These are phyloP conservation scores for Aegypius monachus DNA, from an alignment of 2,113 vertebrate genomes.

Conservation along the genomic window DNA sequence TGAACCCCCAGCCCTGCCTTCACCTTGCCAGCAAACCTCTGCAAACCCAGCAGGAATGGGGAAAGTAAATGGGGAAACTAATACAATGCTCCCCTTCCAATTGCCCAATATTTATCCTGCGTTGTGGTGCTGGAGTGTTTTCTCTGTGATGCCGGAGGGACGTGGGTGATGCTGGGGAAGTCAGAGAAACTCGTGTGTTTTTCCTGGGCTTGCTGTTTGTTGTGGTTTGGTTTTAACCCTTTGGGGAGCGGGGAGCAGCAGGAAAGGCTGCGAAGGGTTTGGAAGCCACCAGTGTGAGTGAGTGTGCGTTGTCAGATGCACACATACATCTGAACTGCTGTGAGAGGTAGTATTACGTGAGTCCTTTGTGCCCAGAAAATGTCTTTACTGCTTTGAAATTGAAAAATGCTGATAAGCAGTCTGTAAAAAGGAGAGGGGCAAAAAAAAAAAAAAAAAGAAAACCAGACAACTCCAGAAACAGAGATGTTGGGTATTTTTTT, in stretches of 20 bases:
- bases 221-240: slow-evolving; percentile 63
- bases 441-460: background rate
- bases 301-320: background rate
- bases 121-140: background rate
- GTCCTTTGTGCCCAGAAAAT: slow-evolving; percentile 28
- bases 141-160: background rate
- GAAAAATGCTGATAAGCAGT: slow-evolving; percentile 34
- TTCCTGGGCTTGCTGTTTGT: slow-evolving; percentile 12
- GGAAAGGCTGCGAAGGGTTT: background rate
- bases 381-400: slow-evolving; percentile 35
- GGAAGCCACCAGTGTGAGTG: background rate
- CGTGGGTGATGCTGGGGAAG: background rate
- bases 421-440: background rate
- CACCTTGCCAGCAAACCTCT: background rate
- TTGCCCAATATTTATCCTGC: background rate
- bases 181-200: slow-evolving; percentile 25
- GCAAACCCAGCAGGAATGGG: background rate
- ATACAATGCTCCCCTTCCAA: background rate
- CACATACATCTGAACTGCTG: slow-evolving; percentile 17
- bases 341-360: slow-evolving; percentile 38
- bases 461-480: background rate
- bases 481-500: background rate
- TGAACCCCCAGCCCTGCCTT: background rate
- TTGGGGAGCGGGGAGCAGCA: background rate
- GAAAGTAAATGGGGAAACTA: background rate